Conservation (phyloP, 2,113 vertebrate genomes). For the Alethe castanea region DNA sequence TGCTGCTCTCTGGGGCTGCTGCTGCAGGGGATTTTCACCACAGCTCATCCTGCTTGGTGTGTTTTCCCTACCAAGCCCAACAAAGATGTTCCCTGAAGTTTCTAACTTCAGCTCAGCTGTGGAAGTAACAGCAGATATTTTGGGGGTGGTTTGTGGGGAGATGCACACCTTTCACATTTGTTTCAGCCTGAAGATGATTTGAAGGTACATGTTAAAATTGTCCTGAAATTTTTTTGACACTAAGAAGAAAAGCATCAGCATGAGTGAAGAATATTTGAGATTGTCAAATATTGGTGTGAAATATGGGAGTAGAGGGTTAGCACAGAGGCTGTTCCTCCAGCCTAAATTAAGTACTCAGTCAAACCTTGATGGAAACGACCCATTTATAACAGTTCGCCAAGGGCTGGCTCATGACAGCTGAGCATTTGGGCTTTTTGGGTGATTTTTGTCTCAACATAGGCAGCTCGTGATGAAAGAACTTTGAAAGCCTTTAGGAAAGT, state of each 20-base stretch:
- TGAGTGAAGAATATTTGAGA: background rate
- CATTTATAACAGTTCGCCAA: background rate
- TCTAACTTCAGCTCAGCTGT: background rate
- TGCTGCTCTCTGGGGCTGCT: background rate
- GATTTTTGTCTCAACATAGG: background rate
- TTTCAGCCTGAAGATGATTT: background rate
- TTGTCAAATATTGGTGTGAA: slow-evolving; percentile 31
- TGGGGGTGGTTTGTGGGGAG: background rate
- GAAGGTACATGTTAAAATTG: background rate
- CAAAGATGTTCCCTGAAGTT: background rate
- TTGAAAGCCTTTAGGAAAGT: background rate
- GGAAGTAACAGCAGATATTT: background rate
- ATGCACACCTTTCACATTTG: background rate
- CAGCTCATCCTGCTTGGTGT: background rate
- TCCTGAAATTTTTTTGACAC: background rate
- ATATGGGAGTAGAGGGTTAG: background rate
- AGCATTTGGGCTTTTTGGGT: background rate
- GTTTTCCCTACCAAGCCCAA: background rate
- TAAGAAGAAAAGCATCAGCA: background rate
- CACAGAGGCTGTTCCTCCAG: background rate
- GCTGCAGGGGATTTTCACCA: background rate
- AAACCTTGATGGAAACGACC: background rate
- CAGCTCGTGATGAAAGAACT: background rate
- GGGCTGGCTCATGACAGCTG: background rate
- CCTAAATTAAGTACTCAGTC: background rate